phyloP scores from a whole-genome alignment of 2,113 vertebrate species.

The Trachemys scripta region DNA sequence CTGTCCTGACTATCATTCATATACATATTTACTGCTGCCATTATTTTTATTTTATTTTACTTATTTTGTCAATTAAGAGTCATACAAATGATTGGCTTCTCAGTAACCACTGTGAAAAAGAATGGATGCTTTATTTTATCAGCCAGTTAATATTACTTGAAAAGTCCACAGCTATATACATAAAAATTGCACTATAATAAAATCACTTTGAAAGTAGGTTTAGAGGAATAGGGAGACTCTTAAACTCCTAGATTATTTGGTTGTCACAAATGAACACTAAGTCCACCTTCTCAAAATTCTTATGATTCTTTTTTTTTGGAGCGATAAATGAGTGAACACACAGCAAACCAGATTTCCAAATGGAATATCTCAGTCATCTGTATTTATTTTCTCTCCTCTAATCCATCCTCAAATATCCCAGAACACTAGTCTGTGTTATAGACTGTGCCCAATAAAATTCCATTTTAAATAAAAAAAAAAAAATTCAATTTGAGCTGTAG shows the following conservation, averaged over 20 bases:
- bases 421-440: neutral
- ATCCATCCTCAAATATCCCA: neutral
- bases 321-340: neutral
- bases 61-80: neutral
- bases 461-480: neutral
- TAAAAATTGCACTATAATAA: neutral
- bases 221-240: neutral
- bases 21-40: neutral
- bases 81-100: neutral
- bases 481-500: neutral
- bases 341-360: neutral
- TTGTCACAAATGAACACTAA: constrained; percentile 1
- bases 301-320: neutral
- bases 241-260: neutral
- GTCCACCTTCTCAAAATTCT: neutral
- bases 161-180: neutral
- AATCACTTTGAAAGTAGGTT: neutral
- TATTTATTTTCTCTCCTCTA: neutral
- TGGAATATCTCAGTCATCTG: neutral
- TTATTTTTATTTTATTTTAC: neutral
- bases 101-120: neutral
- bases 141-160: neutral
- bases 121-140: neutral
- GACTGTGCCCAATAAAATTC: neutral
- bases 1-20: neutral